Evolutionary conservation across 1,140 invertebrate species (phyloP), one percentile per base, ranked within the genome.

Genomic region (Phthorimaea operculella): DNA sequence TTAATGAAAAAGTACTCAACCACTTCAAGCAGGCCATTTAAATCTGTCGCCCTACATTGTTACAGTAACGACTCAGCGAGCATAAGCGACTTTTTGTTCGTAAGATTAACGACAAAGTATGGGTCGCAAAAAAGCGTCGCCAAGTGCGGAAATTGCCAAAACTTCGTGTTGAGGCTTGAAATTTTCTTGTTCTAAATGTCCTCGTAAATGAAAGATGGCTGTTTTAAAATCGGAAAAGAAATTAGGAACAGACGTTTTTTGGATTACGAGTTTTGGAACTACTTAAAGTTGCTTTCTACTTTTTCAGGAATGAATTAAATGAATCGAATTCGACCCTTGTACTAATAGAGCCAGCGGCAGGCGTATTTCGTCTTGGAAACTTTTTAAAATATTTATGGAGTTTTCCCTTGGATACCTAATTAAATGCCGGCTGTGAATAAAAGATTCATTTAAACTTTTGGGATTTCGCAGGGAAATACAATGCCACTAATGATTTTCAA

Each of bases 201-300:
- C 74, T 72, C 73, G 73, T 81, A 83, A 83, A 81, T 81, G 78
- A 81, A 77, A 79, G 76, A 83, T 83, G 78, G 72, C 71, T 79
- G 74, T 81, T 80, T 83, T 81, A 73, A 79, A 78, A 83, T 79
- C 76, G 76, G 75, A 65, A 79, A 81, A 81, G 74, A 79, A 81
- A 81, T 83, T 81, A 81, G 71, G 71, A 79, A 79, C 80, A 81
- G 75, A 77, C 76, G 78, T 81, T 83, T 75, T 80, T 74, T 62
- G 72, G 64, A 75, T 78, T 77, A 82, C 72, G 73, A 75, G 72
- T 79, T 78, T 70, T 67, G 70, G 72, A 71, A 79, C 66, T 73
- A 70, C 67, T 57, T 66, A 52, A 50, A 58, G 58, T 70, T 64
- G 61, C 63, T 64, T 62, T 66, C 63, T 66, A 66, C 65, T 72